phyloP scores from a whole-genome alignment of 2,113 vertebrate genomes.

The Clarias macrocephalus region DNA sequence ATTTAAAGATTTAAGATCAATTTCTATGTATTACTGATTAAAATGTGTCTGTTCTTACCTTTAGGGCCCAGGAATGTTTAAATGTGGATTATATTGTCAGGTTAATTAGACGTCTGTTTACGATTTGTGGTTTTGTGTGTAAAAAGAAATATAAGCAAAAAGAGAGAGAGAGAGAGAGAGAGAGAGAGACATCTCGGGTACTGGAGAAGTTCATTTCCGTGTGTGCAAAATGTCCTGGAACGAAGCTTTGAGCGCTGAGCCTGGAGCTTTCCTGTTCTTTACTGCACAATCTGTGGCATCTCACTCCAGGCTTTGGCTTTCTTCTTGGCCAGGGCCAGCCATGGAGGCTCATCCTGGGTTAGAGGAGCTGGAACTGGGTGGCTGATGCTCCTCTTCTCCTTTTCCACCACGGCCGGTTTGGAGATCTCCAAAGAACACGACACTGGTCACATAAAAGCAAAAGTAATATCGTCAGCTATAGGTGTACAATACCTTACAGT shows the following conservation, averaged over 20 bases:
- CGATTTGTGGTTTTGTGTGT: background rate
- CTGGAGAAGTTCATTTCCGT: background rate
- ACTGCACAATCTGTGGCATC: constrained; percentile 84
- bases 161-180: no score
- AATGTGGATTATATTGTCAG: background rate
- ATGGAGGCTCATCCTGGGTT: constrained; percentile 79
- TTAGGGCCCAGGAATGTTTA: background rate
- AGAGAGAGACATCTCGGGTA: background rate
- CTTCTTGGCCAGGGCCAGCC: constrained; percentile 92
- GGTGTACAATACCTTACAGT: background rate
- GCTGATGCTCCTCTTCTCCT: constrained; percentile 56
- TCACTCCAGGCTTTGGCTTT: constrained; percentile 94
- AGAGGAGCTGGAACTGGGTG: constrained; percentile 57
- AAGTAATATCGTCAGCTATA: background rate
- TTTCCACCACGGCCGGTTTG: constrained; percentile 58
- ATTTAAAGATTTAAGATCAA: background rate
- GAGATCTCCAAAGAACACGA: constrained; percentile 61
- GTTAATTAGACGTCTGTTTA: background rate
- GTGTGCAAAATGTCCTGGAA: constrained; percentile 19
- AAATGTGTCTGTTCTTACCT: background rate
- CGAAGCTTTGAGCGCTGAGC: background rate
- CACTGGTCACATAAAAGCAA: constrained; percentile 51
- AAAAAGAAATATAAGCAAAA: background rate
- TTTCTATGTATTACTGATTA: background rate
- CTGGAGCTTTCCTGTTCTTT: constrained; percentile 35